Conservation (phyloP, 2,113 vertebrate genomes). For the Alouatta palliata region DNA sequence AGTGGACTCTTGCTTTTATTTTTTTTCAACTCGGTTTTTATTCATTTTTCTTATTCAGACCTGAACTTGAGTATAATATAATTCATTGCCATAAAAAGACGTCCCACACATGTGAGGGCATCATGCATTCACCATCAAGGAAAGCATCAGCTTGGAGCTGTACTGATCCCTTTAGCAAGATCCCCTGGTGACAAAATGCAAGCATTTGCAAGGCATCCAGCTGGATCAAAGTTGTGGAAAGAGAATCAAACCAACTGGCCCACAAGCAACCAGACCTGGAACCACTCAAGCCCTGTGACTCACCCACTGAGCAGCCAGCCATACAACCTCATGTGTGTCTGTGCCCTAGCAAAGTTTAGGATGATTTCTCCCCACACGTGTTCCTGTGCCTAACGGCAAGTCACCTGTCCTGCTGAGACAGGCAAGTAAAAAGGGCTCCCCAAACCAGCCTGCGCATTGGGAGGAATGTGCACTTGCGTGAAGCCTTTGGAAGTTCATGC, state of each 20-base stretch:
- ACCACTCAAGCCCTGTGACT: neutral
- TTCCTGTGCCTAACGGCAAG: accelerated
- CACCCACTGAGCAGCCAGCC: accelerated
- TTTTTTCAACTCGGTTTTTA: neutral
- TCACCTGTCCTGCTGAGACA: neutral
- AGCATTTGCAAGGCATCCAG: neutral
- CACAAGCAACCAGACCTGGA: accelerated
- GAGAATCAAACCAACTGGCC: neutral
- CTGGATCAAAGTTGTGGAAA: neutral
- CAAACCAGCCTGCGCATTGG: too few relatives aligned
- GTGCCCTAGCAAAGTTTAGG: neutral
- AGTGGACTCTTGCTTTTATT: neutral
- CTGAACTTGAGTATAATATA: neutral
- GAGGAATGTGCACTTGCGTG: too few relatives aligned
- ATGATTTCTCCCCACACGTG: neutral
- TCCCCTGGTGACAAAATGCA: neutral
- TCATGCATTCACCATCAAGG: neutral
- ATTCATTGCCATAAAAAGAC: neutral
- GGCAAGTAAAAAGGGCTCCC: too few relatives aligned
- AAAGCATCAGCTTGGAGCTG: neutral
- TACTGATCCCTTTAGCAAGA: neutral
- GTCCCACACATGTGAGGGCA: neutral
- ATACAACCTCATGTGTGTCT: accelerated
- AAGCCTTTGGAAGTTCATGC: too few relatives aligned
- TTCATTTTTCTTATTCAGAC: neutral